Base-by-base conservation (phyloP, 2,113 vertebrate genomes). In the Cisticola juncidis region DNA sequence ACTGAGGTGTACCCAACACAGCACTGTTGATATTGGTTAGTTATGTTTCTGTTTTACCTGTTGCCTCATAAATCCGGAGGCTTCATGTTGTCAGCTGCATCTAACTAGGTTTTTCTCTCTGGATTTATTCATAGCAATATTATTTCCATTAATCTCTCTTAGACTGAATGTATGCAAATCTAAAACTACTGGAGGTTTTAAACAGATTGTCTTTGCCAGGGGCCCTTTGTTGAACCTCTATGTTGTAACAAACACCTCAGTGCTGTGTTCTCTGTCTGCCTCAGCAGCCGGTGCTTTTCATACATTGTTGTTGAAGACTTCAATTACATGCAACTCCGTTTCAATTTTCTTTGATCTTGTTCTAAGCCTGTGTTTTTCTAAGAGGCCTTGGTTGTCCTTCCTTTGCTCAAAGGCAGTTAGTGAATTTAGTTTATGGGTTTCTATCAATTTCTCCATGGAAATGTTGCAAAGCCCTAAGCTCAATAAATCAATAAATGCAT, bases 1-100 rank as follows among this genome's bases (percentile, higher is more conserved):
- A 48, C 71, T 95, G 29, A 94, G 91, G 31, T 95, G 90, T 53
- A 89, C 96, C 51, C 84, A 86, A 38, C 94, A 92, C 64, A 97
- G 85, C 45, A 74, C 82, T 66, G 85, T 82, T 72, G 94, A 83
- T 36, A 88, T 94, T 83, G 98, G 98, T 98, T 86, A 40, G 95
- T 96, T 81, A 64, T 1, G 0, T 40, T 88, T 93, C 29, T 65
- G 16, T 45, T 91, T 78, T 74, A 58, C 14, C 19, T 81, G 12
- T 12, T 83, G 33, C 54, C 19, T 68, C 66, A 38, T 19, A 40
- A 66, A 70, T 72, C 14, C 9, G 1, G 13, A 60, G 7, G 8
- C n/a, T 23, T 58, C 42, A 14, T 13, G 12, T 40, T 77, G 20
- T 50, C n/a, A 74, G 15, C 2, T 26, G 36, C 26, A 48, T 22